A percentile compares a stretch with the other conserved stretches of the same genome.
Conservation (phyloP, 2,797 vertebrate genomes). For the Pangasius krempfi region DNA sequence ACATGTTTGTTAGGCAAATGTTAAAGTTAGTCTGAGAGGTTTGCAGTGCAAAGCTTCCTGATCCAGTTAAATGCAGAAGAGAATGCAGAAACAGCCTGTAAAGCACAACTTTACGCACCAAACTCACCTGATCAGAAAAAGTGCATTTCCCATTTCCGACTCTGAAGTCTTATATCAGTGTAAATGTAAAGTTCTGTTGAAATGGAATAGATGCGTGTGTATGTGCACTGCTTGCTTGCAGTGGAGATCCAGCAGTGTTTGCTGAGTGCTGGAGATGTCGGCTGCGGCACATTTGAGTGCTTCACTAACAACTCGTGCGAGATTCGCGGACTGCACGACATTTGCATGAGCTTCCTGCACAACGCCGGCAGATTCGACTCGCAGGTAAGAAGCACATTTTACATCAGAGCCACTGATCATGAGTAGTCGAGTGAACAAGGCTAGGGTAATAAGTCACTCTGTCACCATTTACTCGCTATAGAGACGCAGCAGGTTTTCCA, state of each 20-base stretch:
- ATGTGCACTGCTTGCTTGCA: slow-evolving; percentile 58
- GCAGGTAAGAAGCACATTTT: slow-evolving; percentile 77
- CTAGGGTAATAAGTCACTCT: neutral
- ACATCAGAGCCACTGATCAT: neutral
- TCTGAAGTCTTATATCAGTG: neutral
- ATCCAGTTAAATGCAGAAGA: neutral
- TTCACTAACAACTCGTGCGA: slow-evolving; percentile 97
- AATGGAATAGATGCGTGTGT: neutral
- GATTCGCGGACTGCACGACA: slow-evolving; percentile 90
- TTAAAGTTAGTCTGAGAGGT: neutral
- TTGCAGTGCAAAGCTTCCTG: neutral
- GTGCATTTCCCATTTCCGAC: neutral
- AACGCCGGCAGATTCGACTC: slow-evolving; percentile 94
- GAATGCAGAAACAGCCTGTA: neutral
- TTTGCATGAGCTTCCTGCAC: slow-evolving; percentile 95
- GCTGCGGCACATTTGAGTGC: slow-evolving; percentile 93
- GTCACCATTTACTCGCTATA: neutral
- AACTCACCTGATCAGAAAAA: neutral
- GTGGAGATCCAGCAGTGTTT: slow-evolving; percentile 93
- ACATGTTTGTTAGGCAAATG: neutral
- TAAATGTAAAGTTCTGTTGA: no score
- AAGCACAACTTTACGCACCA: neutral
- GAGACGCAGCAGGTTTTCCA: neutral
- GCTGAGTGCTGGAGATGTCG: slow-evolving; percentile 89
- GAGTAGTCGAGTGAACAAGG: neutral